These are phyloP conservation scores for Drosophila phalerata DNA, from an alignment of 2,888 invertebrate genomes.

Conservation along the genomic window DNA sequence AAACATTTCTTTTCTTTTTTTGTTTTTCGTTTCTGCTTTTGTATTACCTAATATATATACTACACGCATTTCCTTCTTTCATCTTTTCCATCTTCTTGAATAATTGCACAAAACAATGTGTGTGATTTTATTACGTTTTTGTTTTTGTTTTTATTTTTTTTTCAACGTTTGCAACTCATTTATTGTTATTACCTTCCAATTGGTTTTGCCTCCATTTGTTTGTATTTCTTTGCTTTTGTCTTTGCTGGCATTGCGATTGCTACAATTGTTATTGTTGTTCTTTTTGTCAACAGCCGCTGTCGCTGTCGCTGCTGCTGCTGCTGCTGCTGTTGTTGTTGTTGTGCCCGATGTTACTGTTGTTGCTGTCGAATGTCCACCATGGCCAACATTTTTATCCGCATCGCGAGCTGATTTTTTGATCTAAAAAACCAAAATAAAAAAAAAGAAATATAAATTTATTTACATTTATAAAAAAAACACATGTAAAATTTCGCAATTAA, in stretches of 20 bases:
- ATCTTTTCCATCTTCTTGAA: slow-evolving; percentile 41
- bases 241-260: slow-evolving; percentile 68
- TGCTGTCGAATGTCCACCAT: slow-evolving; percentile 31
- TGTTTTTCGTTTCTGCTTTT: not conserved
- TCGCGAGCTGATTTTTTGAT: slow-evolving; percentile 70
- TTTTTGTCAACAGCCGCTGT: slow-evolving; percentile 49
- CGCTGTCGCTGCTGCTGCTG: slow-evolving; percentile 28
- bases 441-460: no score
- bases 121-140: slow-evolving; percentile 15
- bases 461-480: slow-evolving; percentile 7
- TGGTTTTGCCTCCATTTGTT: slow-evolving; percentile 81
- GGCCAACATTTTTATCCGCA: slow-evolving; percentile 52
- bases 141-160: no score
- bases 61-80: slow-evolving; percentile 51
- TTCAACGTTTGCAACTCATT: not conserved
- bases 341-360: slow-evolving; percentile 32
- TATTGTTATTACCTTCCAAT: slow-evolving; percentile 81
- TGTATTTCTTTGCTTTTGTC: slow-evolving; percentile 82
- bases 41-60: slow-evolving; percentile 54
- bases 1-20: slow-evolving; percentile 24
- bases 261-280: slow-evolving; percentile 57
- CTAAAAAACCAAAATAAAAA: no score
- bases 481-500: not conserved
- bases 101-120: slow-evolving; percentile 43
- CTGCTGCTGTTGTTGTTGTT: slow-evolving; percentile 30